A percentile compares a stretch with the other conserved stretches of the same genome.
Evolutionary conservation across 2,888 invertebrate genomes (phyloP).

Genomic region (Catocala fraxini): DNA sequence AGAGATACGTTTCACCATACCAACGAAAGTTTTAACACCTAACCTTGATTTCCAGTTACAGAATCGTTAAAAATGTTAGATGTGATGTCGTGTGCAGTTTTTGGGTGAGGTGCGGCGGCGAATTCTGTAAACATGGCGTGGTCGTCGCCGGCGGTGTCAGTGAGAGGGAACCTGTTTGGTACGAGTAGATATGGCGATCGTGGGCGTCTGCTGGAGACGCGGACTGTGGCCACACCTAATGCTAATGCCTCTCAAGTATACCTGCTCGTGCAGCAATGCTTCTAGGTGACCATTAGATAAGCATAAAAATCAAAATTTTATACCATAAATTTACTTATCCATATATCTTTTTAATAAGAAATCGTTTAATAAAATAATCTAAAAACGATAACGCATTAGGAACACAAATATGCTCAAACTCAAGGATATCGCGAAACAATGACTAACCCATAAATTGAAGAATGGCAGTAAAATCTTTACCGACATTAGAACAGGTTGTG

Average conservation of each 20-base stretch:
- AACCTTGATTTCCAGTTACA: not conserved
- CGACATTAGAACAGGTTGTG: conserved; percentile 80
- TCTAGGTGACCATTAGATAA: too few relatives aligned
- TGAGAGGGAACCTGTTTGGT: conserved; percentile 84
- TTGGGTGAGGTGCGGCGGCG: conserved; percentile 32
- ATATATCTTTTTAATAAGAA: not conserved
- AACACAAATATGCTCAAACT: not conserved
- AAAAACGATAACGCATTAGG: not conserved
- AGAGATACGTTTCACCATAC: not conserved
- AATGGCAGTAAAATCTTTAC: conserved; percentile 57
- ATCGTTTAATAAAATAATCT: not conserved
- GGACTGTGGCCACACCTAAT: conserved; percentile 55
- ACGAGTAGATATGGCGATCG: conserved; percentile 48
- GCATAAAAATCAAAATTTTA: too few relatives aligned
- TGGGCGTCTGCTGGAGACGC: conserved; percentile 68
- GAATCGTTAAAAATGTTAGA: not conserved
- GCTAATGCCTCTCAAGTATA: conserved; percentile 30
- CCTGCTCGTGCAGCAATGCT: too few relatives aligned
- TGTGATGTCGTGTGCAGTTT: conserved; percentile 32
- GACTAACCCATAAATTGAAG: conserved; percentile 49
- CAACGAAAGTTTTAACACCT: not conserved
- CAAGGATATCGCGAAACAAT: conserved; percentile 43
- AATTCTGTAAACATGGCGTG: conserved; percentile 54
- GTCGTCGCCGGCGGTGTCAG: conserved; percentile 60
- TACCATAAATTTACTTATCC: not conserved